A percentile compares a stretch with the other conserved stretches of the same genome.
Conservation (phyloP, 2,797 vertebrate species). For the Parambassis ranga region DNA sequence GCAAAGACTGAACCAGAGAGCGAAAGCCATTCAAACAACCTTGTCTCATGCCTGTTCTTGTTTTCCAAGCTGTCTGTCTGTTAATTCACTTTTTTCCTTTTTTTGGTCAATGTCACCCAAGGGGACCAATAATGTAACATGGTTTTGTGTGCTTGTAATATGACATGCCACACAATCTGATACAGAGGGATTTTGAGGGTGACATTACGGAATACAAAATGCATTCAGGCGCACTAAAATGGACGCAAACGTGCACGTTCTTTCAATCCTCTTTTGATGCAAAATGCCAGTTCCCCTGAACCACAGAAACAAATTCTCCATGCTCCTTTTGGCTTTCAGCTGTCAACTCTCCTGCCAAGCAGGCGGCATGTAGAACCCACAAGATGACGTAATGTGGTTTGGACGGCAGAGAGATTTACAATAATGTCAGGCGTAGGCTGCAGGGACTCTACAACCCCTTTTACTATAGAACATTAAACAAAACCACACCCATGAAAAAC, state of each 20-base stretch:
- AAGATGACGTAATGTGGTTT: constrained; percentile 70
- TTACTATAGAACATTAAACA: neutral
- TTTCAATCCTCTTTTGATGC: constrained; percentile 48
- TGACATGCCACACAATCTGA: constrained; percentile 34
- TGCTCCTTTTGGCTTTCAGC: constrained; percentile 58
- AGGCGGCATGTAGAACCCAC: constrained; percentile 53
- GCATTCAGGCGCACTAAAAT: neutral
- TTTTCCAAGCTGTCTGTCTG: constrained; percentile 55
- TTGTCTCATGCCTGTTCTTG: constrained; percentile 49
- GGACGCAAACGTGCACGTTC: neutral
- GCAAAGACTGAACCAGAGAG: constrained; percentile 22
- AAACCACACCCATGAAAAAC: neutral
- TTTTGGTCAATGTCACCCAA: constrained; percentile 69
- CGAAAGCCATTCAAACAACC: constrained; percentile 39
- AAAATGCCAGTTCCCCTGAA: constrained; percentile 69
- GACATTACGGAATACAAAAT: constrained; percentile 47
- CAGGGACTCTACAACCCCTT: neutral
- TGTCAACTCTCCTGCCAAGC: constrained; percentile 59
- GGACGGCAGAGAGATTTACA: constrained; percentile 29
- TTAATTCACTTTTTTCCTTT: constrained; percentile 70
- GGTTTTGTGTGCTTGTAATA: constrained; percentile 33
- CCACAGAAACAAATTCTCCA: constrained; percentile 64
- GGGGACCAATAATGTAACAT: constrained; percentile 55
- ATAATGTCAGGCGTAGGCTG: constrained; percentile 25
- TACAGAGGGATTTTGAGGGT: constrained; percentile 41